These are phyloP conservation scores for Drosophila neocordata DNA, from an alignment of 1,140 invertebrate species.

Conservation along the genomic window DNA sequence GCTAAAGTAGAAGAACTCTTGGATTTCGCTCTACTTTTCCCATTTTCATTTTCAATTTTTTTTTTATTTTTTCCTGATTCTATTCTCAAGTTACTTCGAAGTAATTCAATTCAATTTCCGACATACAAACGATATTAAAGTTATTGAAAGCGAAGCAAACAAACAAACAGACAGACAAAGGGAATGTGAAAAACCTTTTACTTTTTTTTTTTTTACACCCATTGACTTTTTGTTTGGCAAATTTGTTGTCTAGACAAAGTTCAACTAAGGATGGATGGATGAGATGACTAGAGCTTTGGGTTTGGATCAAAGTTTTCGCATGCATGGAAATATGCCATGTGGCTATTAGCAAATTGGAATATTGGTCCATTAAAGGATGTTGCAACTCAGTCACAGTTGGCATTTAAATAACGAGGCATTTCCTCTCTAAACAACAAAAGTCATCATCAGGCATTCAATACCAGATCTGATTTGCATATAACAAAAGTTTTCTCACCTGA, in stretches of 20 bases:
- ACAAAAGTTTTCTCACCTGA: slow-evolving; percentile 50
- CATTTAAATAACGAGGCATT: slow-evolving; percentile 34
- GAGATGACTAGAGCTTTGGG: neutral
- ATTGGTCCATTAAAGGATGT: slow-evolving; percentile 43
- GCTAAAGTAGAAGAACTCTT: neutral
- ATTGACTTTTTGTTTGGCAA: slow-evolving; percentile 48
- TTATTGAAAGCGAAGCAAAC: slow-evolving; percentile 64
- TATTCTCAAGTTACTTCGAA: slow-evolving; percentile 48
- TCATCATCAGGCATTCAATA: slow-evolving; percentile 45
- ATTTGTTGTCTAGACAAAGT: slow-evolving; percentile 64
- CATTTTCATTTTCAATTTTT: neutral
- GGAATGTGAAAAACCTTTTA: slow-evolving; percentile 66
- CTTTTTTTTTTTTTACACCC: slow-evolving; percentile 19
- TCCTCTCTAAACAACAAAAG: slow-evolving; percentile 28
- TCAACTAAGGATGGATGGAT: slow-evolving; percentile 9
- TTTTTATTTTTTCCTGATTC: slow-evolving; percentile 8
- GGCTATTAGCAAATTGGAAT: slow-evolving; percentile 71
- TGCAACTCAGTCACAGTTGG: slow-evolving; percentile 23
- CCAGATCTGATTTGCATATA: slow-evolving; percentile 59
- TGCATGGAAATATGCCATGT: slow-evolving; percentile 63
- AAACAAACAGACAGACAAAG: slow-evolving; percentile 39
- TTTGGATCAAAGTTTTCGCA: slow-evolving; percentile 31
- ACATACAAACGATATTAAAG: slow-evolving; percentile 61
- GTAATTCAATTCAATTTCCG: slow-evolving; percentile 68
- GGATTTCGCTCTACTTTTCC: neutral